These are phyloP conservation scores for Cepaea nemoralis DNA, from an alignment of 1,140 invertebrate species.

Conservation along the genomic window DNA sequence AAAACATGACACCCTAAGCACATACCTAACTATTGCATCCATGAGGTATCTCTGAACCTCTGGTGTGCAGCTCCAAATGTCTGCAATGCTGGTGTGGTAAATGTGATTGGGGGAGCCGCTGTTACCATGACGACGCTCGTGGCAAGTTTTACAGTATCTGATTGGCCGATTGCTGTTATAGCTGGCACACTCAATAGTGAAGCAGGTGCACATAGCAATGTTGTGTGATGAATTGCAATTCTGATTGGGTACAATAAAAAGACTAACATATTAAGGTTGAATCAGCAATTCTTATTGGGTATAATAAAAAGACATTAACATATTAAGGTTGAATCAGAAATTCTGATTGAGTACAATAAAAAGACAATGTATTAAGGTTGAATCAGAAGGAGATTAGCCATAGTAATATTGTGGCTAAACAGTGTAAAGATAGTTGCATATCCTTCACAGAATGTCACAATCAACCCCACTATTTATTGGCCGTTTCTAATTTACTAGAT, in stretches of 20 bases:
- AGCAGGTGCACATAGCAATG: constrained; percentile 95
- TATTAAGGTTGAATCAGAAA: too few species aligned
- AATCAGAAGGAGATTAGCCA: too few species aligned
- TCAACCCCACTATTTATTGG: too few species aligned
- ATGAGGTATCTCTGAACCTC: constrained; percentile 94
- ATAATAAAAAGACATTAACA: too few species aligned
- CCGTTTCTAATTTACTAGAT: too few species aligned
- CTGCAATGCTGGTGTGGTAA: constrained; percentile 86
- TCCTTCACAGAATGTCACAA: too few species aligned
- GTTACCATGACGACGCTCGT: constrained; percentile 86
- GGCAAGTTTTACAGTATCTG: constrained; percentile 82
- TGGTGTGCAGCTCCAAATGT: constrained; percentile 84
- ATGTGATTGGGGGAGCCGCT: constrained; percentile 87
- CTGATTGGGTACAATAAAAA: constrained; percentile 72
- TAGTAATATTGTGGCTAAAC: too few species aligned
- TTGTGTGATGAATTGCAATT: constrained; percentile 92
- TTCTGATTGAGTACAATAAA: too few species aligned
- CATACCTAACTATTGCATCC: constrained; percentile 90
- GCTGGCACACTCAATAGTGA: constrained; percentile 94
- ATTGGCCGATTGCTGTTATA: constrained; percentile 96
- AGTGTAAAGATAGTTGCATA: too few species aligned
- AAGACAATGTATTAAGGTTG: too few species aligned
- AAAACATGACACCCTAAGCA: background rate
- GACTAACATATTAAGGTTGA: too few species aligned
- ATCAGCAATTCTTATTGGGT: too few species aligned